These are phyloP conservation scores for Boloria selene DNA, from an alignment of 2,888 invertebrate species.

Conservation along the genomic window DNA sequence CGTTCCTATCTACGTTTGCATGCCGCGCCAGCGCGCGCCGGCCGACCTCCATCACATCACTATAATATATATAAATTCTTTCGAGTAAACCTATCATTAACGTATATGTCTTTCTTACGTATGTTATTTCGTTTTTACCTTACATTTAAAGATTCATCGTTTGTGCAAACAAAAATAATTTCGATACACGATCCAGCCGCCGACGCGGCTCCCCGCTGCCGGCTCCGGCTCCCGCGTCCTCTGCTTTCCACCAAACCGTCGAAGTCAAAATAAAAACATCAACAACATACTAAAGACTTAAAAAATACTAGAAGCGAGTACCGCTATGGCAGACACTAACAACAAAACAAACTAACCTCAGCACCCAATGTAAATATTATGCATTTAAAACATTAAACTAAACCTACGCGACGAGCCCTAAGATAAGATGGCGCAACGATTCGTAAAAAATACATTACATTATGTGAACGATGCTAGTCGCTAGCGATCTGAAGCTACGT, in stretches of 20 bases:
- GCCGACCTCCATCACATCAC: conserved; percentile 28
- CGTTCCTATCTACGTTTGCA: conserved; percentile 18
- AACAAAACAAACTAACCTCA: conserved; percentile 49
- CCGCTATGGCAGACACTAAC: conserved; percentile 27
- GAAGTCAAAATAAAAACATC: conserved; percentile 45
- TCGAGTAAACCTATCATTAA: conserved; percentile 76
- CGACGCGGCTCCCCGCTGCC: neutral
- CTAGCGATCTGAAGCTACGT: conserved; percentile 74
- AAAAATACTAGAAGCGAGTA: conserved; percentile 44
- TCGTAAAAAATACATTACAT: conserved; percentile 54
- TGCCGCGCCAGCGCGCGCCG: conserved; percentile 42
- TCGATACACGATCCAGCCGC: conserved; percentile 60
- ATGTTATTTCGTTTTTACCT: conserved; percentile 77
- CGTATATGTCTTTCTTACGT: conserved; percentile 83
- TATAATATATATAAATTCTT: conserved; percentile 72
- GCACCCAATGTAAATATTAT: conserved; percentile 62
- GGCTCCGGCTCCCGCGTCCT: neutral
- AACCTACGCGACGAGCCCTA: conserved; percentile 52
- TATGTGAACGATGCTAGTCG: conserved; percentile 67
- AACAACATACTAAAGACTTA: conserved; percentile 49
- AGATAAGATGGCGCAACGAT: conserved; percentile 56
- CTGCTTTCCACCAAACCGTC: conserved; percentile 40
- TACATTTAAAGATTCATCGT: conserved; percentile 61
- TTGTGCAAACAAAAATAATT: conserved; percentile 73
- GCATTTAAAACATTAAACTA: conserved; percentile 56